Percentiles rank a stretch among this genome's conserved stretches.
Evolutionary conservation across 1,140 invertebrate genomes (phyloP).

Genomic region (Rhopalosiphum maidis): DNA sequence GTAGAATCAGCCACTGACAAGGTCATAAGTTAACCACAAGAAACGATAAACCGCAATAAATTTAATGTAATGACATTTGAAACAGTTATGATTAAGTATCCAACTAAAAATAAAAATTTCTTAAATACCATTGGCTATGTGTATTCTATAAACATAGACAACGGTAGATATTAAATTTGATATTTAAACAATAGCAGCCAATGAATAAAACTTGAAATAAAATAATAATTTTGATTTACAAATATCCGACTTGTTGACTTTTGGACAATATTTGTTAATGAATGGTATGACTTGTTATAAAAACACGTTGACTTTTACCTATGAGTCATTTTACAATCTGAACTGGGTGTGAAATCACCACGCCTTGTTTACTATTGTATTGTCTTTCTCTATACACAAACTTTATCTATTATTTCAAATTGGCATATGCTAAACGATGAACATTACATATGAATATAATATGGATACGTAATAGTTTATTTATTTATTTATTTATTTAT

Average conservation of each 20-base stretch:
- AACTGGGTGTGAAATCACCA: conserved; percentile 22
- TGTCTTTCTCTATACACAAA: conserved; percentile 13
- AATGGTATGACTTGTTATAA: background rate
- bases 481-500: no score
- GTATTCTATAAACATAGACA: background rate
- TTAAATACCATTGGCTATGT: background rate
- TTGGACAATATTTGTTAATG: background rate
- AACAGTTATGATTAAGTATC: background rate
- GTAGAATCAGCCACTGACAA: background rate
- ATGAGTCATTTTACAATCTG: conserved; percentile 35
- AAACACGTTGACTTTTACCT: conserved; percentile 15
- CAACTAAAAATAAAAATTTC: background rate
- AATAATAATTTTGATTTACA: background rate
- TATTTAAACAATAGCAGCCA: background rate
- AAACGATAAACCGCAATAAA: background rate
- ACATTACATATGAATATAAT: background rate
- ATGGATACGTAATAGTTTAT: background rate
- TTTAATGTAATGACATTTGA: background rate
- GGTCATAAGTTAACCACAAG: background rate
- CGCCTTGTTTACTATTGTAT: conserved; percentile 18
- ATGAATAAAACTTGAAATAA: background rate
- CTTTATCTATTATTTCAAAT: background rate
- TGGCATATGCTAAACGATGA: background rate
- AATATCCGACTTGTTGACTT: background rate
- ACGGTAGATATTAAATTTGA: background rate